These are phyloP conservation scores for Crocallis elinguaria DNA, from an alignment of 2,888 invertebrate species.

Conservation along the genomic window DNA sequence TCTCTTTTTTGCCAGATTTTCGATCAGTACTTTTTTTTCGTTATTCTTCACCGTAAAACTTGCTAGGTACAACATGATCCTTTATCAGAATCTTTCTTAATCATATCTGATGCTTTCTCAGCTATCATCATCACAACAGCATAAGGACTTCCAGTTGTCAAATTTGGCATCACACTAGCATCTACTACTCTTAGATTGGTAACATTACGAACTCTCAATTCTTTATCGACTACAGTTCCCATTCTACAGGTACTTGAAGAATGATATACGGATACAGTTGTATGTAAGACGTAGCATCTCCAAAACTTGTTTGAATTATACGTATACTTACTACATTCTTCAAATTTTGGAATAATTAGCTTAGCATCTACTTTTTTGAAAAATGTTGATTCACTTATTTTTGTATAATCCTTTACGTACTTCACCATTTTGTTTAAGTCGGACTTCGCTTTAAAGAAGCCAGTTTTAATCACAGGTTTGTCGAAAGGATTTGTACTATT, in stretches of 20 bases:
- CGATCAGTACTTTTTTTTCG: no score
- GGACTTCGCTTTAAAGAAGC: conserved; percentile 78
- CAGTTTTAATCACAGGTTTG: conserved; percentile 83
- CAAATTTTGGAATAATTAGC: conserved; percentile 42
- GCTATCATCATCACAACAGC: conserved; percentile 86
- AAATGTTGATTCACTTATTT: conserved; percentile 62
- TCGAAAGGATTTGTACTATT: conserved; percentile 78
- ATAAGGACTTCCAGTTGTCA: conserved; percentile 83
- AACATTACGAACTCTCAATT: conserved; percentile 74
- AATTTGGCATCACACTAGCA: conserved; percentile 86
- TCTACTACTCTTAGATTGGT: conserved; percentile 85
- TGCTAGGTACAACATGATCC: neutral
- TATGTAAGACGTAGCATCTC: conserved; percentile 33
- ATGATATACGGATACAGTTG: conserved; percentile 26
- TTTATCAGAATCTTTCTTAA: conserved; percentile 28
- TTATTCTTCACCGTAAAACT: conserved; percentile 1
- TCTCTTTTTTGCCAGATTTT: no score
- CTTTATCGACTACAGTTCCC: conserved; percentile 36
- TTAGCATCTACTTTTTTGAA: conserved; percentile 60
- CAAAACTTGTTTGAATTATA: conserved; percentile 21
- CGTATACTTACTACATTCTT: conserved; percentile 24
- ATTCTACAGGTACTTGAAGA: conserved; percentile 39
- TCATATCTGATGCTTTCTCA: conserved; percentile 75
- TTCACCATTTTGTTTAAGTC: conserved; percentile 73
- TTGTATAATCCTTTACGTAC: conserved; percentile 56